Evolutionary conservation across 2,113 vertebrate genomes (phyloP), one percentile per base, ranked within the genome.

Genomic region (Spermophilus dauricus): DNA sequence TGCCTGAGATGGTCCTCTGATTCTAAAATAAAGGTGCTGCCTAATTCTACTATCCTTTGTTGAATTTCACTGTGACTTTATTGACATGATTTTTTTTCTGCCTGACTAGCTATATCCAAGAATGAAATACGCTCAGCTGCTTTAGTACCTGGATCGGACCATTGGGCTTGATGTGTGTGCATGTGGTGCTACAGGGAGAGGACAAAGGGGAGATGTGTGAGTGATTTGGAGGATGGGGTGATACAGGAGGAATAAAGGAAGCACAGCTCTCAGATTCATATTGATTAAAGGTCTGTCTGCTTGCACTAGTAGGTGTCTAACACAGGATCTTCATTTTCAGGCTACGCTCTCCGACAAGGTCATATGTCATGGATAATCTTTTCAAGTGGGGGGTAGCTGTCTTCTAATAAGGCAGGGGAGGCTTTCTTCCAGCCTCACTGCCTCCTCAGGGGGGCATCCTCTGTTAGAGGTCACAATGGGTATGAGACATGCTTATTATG

Each of bases 111-210:
- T 53, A 69, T 20, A 81, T 26, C 37, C 34, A 58, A 73, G 48
- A 92, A 78, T 9, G 56, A 95, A 67, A 30, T 3, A 30, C 2
- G n/a, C 48, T 5, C 8, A 69, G 32, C 8, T 86, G 48, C 32
- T 56, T 5, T 18, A 61, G 65, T 16, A 18, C 7, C 20, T 45
- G 56, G 24, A 34, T 30, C 11, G 51, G 42, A 70, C 4, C 14
- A 0, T 0, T 2, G 8, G 37, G 81, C 37, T 78, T 37, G 7
- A 5, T 39, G 85, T 17, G 18, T 12, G 3, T 8, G 18, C 4
- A 1, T 11, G 34, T 13, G 37, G 32, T 4, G 26, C 17, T 0
- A 18, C 7, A 70, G 12, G 17, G 0, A 32, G 13, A 2, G 34
- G 48, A 5, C 6, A 0, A 42, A 6, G 3, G 20, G 24, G 61